Evolutionary conservation across 2,888 invertebrate species (phyloP), one percentile per base, ranked within the genome.

Genomic region (Melanchra persicariae): DNA sequence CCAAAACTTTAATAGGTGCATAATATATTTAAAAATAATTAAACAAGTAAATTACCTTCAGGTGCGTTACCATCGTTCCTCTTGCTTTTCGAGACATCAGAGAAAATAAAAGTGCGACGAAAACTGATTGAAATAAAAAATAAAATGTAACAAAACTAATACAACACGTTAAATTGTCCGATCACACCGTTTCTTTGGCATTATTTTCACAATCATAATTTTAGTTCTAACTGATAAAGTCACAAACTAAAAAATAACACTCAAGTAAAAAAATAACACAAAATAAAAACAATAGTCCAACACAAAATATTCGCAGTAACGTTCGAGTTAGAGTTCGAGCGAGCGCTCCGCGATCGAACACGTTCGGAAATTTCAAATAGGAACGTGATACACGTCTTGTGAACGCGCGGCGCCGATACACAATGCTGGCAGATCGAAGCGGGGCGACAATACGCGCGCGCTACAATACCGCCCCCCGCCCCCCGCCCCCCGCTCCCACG

Each of bases 351-450:
- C 92, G 93, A 94, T 92, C 93, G 92, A 91, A 90, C 89, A 90
- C 87, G 85, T 86, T 88, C 88, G 85, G 75, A 78, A 85, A 78
- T 83, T 89, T 85, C 86, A 85, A 88, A 87, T 83, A 63, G 82
- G 86, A 86, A 88, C 91, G 91, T 87, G 77, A 87, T 83, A 86
- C 91, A 93, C 95, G 95, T 93, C 94, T 88, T 87, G 66, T 86
- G 75, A 81, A 76, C 91, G 88, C 93, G 94, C 93, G 90, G 88
- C 87, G 87, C 89, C 91, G 91, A 91, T 91, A 94, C 95, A 96
- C 96, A 96, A 96, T 96, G 95, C 95, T 93, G 89, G 91, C 94
- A 95, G 95, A 95, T 95, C 95, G 96, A 96, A 95, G 93, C 92
- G 91, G 84, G 89, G 91, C 94, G 93, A 95, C 95, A 95, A 95